Evolutionary conservation across 2,888 invertebrate genomes (phyloP).

Genomic region (Ectropis crepuscularia): DNA sequence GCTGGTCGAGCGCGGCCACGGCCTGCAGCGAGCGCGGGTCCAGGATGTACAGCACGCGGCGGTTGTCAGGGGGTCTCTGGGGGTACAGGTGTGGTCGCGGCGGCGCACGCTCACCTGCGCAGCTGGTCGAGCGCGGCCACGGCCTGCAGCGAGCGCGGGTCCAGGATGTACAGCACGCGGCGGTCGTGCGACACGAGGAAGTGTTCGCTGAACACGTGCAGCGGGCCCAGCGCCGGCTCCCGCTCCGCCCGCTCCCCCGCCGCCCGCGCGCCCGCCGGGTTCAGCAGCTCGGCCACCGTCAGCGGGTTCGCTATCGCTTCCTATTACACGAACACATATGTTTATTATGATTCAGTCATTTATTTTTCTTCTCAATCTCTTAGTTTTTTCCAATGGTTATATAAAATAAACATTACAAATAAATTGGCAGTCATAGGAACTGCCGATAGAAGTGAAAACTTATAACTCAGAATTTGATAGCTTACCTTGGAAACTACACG

Average conservation of each 20-base stretch:
- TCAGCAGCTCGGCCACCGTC: slow-evolving; percentile 88
- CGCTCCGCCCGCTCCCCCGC: slow-evolving; percentile 54
- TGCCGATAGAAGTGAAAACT: too few relatives aligned
- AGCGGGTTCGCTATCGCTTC: slow-evolving; percentile 81
- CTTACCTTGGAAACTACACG: too few relatives aligned
- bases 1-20: too few relatives aligned
- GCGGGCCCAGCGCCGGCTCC: slow-evolving; percentile 70
- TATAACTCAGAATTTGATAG: too few relatives aligned
- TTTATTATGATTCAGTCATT: too few relatives aligned
- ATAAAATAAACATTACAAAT: too few relatives aligned
- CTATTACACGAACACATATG: slow-evolving; percentile 46
- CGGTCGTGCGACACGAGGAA: slow-evolving; percentile 91
- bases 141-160: slow-evolving; percentile 88
- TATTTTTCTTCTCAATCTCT: too few relatives aligned
- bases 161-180: slow-evolving; percentile 89
- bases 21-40: too few relatives aligned
- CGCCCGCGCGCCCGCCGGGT: slow-evolving; percentile 80
- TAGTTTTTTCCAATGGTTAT: too few relatives aligned
- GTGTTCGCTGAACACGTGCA: slow-evolving; percentile 88
- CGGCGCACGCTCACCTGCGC: slow-evolving; percentile 75
- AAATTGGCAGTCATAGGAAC: too few relatives aligned
- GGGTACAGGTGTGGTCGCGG: neutral
- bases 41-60: too few relatives aligned
- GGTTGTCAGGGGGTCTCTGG: too few relatives aligned
- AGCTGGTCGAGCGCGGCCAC: slow-evolving; percentile 87